Evolutionary conservation across 1,140 invertebrate genomes (phyloP), one percentile per base, ranked within the genome.

Genomic region (Propsilocerus akamusi): DNA sequence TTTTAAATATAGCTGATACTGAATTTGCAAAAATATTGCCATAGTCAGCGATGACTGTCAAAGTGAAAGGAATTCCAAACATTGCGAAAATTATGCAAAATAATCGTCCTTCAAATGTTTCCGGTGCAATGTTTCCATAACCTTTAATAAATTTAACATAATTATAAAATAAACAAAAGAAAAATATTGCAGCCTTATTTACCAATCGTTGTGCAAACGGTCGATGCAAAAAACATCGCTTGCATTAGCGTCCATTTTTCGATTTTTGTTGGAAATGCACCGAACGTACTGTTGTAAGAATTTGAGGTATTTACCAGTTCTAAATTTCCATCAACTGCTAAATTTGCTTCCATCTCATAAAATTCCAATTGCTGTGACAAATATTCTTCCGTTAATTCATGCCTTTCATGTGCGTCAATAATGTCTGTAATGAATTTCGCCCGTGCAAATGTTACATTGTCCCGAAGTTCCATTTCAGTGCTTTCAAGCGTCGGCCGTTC

Each of bases 91-190:
- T 68, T 46, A 97, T 91, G 64, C 91, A 96, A 60, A 95, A 89
- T 23, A 84, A 68, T 50, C 86, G 75, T 7, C 94, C 94, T 61
- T 76, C 73, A 51, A 75, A 74, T 3, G 93, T 96, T 26, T 80
- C 79, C 1, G 94, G 92, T 11, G 89, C 88, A 54, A 96, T 87
- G 62, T 97, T 92, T 46, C 94, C 94, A 66, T 97, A 97, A 51
- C 93, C 92, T 93, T 61, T 53, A 70, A 70, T 37, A 56, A 58
- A 58, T 7, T 47, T 34, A 49, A 28, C 46, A 23, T 4, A 30
- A 30, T 7, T 12, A 30, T 20, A 24, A 48, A 14, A 24, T n/a
- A 25, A 14, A 25, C 47, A 24, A 5, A 48, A 25, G 23, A n/a
- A 48, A 6, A 14, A 12, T 20, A 20, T 48, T n/a, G 24, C n/a